phyloP scores from a whole-genome alignment of 2,113 vertebrate species.

The Poecile atricapillus region DNA sequence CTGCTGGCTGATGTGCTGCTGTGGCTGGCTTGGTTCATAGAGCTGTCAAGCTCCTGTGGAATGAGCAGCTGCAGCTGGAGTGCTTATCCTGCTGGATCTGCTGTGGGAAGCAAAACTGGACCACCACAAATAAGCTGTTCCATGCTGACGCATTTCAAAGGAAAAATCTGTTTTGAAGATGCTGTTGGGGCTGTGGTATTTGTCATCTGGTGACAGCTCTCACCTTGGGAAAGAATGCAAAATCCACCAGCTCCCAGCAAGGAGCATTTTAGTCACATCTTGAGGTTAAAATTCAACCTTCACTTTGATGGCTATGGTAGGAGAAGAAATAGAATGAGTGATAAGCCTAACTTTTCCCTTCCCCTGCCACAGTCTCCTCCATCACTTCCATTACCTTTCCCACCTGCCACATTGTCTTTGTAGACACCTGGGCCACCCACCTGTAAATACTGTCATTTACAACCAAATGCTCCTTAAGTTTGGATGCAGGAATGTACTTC shows the following conservation, averaged over 20 bases:
- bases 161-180: constrained; percentile 17
- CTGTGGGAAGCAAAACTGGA: constrained; percentile 54
- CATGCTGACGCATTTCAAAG: constrained; percentile 47
- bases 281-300: constrained; percentile 20
- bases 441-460: not conserved
- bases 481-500: not conserved
- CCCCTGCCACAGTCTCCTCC: not conserved
- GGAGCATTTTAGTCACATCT: not conserved
- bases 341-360: not conserved
- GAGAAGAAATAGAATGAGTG: not conserved
- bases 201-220: not conserved
- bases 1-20: not conserved
- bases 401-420: not conserved
- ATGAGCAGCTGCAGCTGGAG: constrained; percentile 35
- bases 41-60: not conserved
- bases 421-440: fast-evolving
- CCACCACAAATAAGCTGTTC: constrained; percentile 47
- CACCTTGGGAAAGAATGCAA: not conserved
- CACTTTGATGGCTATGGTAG: not conserved
- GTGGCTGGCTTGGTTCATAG: not conserved
- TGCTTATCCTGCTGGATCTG: constrained; percentile 35
- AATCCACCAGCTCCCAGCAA: not conserved
- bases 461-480: not conserved
- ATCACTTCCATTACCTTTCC: not conserved
- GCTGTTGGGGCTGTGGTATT: not conserved